phyloP scores from a whole-genome alignment of 2,797 vertebrate genomes.

The Morelia viridis region DNA sequence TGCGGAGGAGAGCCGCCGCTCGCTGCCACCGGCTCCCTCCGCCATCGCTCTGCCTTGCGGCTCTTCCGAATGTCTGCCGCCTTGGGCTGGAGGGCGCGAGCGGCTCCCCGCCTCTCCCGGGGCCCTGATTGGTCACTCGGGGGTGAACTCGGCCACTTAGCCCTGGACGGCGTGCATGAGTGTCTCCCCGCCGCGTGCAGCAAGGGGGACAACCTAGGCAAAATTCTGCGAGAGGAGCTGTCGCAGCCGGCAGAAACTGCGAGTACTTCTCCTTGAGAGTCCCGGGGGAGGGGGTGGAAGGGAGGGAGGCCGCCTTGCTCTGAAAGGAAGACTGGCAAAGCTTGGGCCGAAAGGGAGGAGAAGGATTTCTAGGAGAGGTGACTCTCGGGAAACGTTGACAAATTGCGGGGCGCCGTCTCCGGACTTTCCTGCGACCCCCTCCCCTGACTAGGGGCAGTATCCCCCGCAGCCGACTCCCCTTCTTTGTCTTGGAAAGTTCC shows the following conservation, averaged over 20 bases:
- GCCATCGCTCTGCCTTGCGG: background rate
- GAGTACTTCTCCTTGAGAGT: background rate
- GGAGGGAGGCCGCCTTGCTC: background rate
- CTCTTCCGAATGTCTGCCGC: no score
- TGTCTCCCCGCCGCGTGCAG: background rate
- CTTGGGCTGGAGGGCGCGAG: background rate
- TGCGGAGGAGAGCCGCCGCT: background rate
- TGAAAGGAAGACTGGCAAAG: background rate
- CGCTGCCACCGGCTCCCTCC: no score
- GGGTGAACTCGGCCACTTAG: background rate
- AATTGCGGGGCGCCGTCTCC: background rate
- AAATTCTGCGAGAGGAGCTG: background rate
- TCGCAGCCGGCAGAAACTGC: background rate
- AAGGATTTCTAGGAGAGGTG: background rate
- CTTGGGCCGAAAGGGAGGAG: background rate
- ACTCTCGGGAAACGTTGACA: background rate
- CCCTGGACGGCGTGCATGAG: background rate
- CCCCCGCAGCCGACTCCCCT: background rate
- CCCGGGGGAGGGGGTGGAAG: background rate
- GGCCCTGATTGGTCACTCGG: background rate
- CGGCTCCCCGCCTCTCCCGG: no score
- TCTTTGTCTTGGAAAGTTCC: conserved; percentile 19
- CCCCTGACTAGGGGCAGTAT: background rate
- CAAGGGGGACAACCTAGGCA: background rate
- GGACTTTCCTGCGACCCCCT: background rate